Evolutionary conservation across 2,888 invertebrate genomes (phyloP).

Genomic region (Limnephilus auricula): DNA sequence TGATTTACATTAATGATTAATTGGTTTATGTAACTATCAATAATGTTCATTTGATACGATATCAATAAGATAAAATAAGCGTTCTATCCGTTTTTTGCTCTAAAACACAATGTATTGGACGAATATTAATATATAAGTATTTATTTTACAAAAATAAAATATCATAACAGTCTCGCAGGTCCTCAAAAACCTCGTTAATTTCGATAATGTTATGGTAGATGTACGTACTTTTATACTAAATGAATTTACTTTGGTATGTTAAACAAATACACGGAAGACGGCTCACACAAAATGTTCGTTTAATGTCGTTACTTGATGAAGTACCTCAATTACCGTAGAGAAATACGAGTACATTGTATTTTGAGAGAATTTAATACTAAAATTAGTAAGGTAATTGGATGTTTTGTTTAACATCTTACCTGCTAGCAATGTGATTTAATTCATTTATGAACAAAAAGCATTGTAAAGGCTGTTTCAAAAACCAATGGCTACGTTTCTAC

Average conservation of each 20-base stretch:
- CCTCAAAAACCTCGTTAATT: not conserved
- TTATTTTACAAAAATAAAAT: no score
- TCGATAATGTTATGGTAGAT: not conserved
- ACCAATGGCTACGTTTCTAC: not conserved
- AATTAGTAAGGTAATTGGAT: not conserved
- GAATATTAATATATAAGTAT: no score
- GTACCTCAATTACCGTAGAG: not conserved
- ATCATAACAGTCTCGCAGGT: no score
- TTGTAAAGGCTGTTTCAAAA: not conserved
- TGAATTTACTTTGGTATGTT: not conserved
- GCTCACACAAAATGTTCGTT: not conserved
- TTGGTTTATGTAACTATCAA: no score
- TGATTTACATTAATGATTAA: no score
- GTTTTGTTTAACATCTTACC: not conserved
- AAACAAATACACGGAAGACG: not conserved
- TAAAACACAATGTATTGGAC: no score
- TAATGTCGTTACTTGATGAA: not conserved
- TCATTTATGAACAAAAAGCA: not conserved
- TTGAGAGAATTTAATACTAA: not conserved
- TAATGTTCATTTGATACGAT: no score
- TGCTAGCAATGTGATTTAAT: not conserved
- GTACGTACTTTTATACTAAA: not conserved
- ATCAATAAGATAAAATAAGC: no score
- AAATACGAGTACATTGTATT: not conserved
- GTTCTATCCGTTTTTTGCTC: no score